Base-by-base conservation (phyloP, 2,888 invertebrate genomes). In the Leucozona laternaria region DNA sequence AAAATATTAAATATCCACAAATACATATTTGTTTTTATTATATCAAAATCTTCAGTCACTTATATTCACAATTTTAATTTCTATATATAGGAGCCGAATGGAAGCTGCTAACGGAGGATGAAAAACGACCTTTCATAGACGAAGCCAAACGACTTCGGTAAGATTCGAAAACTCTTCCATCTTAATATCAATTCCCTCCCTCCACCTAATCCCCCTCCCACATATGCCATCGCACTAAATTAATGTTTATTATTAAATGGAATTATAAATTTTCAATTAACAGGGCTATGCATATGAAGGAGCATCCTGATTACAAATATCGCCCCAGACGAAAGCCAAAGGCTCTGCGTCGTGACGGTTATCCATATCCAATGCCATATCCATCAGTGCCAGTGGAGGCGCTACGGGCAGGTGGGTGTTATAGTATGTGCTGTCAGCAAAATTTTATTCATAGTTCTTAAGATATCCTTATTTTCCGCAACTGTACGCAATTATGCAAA, bases 41-140 rank as follows among this genome's bases (percentile, higher is more conserved):
- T 13, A 37, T 37, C 11, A 37, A 37, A 11, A 37, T 37, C 0
- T 37, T 37, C 0, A 37, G 2, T 37, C 11, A 13, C 4, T 25
- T 13, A 37, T 13, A 37, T n/a, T n/a, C n/a, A 11, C 1, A 37
- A 37, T 43, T 43, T n/a, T n/a, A 43, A 10, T 45, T 45, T 17
- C 17, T 4, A n/a, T n/a, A 5, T 45, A 10, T 17, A 97, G 96
- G 98, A 89, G 98, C 98, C 15, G 98, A 98, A 94, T 99, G 99
- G 99, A 99, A 99, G 92, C 94, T 97, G 71, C 94, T 99, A 57
- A 96, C 97, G 2, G 99, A 99, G 93, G 96, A 97, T 89, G 98
- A 98, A 91, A 99, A 99, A 93, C 94, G 98, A 90, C 98, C 98
- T 31, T 99, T 98, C 93, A 99, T 99, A 89, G 99, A 99, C 92